These are phyloP conservation scores for Papilio helenus DNA, from an alignment of 1,140 invertebrate species.

Conservation along the genomic window DNA sequence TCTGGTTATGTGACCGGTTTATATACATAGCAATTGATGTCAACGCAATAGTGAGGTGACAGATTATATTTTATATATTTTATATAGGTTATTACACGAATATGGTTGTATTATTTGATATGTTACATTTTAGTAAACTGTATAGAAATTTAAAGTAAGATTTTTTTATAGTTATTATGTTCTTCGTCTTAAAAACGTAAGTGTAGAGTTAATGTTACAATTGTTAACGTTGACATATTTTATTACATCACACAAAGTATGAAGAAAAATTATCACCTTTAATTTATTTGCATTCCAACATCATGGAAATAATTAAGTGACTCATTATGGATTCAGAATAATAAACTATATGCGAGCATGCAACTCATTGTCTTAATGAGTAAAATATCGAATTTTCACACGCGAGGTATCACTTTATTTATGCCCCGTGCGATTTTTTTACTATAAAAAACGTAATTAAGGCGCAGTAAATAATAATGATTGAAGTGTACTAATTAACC, in stretches of 20 bases:
- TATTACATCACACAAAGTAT: background rate
- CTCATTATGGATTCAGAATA: constrained; percentile 73
- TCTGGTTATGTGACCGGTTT: constrained; percentile 32
- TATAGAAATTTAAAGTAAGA: too few relatives aligned
- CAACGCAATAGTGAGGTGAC: background rate
- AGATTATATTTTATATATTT: background rate
- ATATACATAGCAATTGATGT: background rate
- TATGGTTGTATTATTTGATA: background rate
- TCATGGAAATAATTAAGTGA: constrained; percentile 72
- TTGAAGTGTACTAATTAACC: constrained; percentile 42
- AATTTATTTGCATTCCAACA: constrained; percentile 58
- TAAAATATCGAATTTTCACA: constrained; percentile 69
- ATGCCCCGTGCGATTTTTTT: constrained; percentile 56
- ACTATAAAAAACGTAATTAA: constrained; percentile 53
- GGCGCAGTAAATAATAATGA: constrained; percentile 48
- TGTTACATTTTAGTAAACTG: background rate
- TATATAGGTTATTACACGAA: background rate
- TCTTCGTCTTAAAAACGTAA: too few relatives aligned
- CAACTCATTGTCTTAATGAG: constrained; percentile 68
- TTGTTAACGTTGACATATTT: background rate
- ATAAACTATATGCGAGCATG: constrained; percentile 66
- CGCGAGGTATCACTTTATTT: constrained; percentile 68
- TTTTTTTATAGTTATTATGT: too few relatives aligned
- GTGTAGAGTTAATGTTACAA: background rate
- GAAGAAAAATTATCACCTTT: constrained; percentile 32